Conservation (phyloP, 2,888 invertebrate species). For the Auanema freiburgensis region DNA sequence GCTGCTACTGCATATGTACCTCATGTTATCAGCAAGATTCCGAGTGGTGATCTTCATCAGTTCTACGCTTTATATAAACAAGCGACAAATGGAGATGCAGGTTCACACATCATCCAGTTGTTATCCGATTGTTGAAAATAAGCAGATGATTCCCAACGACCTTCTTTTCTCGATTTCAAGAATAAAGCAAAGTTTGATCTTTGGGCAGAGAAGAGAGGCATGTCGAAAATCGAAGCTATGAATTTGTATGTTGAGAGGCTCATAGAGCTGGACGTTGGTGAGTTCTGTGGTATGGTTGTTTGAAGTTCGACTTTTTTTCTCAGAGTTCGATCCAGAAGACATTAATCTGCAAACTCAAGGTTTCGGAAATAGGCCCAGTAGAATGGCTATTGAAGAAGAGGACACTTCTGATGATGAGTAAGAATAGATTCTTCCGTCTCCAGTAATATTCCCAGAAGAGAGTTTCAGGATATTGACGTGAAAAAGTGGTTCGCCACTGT, state of each 20-base stretch:
- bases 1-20: constrained; percentile 11
- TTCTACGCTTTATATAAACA: constrained; percentile 95
- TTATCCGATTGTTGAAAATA: not conserved
- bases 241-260: constrained; percentile 7
- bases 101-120: too few species aligned
- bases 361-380: constrained; percentile 17
- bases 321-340: not conserved
- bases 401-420: not conserved
- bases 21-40: not conserved
- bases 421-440: too few species aligned
- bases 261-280: not conserved
- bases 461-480: not conserved
- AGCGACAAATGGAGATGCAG: constrained; percentile 79
- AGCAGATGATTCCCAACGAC: constrained; percentile 4
- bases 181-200: constrained; percentile 13
- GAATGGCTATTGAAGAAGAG: not conserved
- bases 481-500: constrained; percentile 33
- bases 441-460: too few species aligned
- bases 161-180: constrained; percentile 12
- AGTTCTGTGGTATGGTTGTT: too few species aligned
- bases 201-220: constrained; percentile 1
- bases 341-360: not conserved
- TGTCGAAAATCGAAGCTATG: constrained; percentile 7
- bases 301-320: too few species aligned
- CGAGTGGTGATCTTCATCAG: constrained; percentile 69